Base-by-base conservation (phyloP, 2,888 invertebrate species). In the Galeopsomyia nigrocyanea region DNA sequence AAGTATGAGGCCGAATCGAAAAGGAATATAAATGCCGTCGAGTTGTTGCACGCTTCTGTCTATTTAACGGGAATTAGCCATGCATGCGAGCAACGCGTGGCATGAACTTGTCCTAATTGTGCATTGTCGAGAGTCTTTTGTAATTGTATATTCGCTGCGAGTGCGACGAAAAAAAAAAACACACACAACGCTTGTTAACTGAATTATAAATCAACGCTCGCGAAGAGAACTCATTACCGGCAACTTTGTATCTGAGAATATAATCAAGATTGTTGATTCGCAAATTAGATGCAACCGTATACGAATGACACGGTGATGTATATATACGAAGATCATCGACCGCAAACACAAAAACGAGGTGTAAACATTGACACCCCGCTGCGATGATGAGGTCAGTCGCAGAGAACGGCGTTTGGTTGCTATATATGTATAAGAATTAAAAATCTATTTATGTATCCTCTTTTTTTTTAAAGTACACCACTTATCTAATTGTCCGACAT, bases 1-100 rank as follows among this genome's bases (percentile, higher is more conserved):
- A 66, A 66, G 46, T n/a, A n/a, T 49, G 13, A 22, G 39, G 39
- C 58, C 67, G 70, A 70, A 67, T 74, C 58, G 55, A 67, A 74
- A 74, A 74, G 70, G 66, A 66, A 70, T 69, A 66, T 26, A 26
- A 26, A 3, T 61, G 57, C 57, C 69, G 13, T 21, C 55, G 17
- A 3, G 56, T 21, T 13, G 22, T 57, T 51, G 58, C 57, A 13
- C 39, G 39, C 39, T 3, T 3, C 39, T 10, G 39, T 39, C 51
- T 49, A 22, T 49, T 66, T 70, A 70, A 70, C 69, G 62, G 51
- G 66, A 66, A 70, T 62, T 46, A 39, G 58, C 56, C n/a, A 55
- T 31, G 17, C 46, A 53, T 39, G 55, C 17, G 39, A 13, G n/a
- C 9, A 51, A 51, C 17, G 53, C 19, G 53, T 53, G 17, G 55